Evolutionary conservation across 2,113 vertebrate genomes (phyloP).

Genomic region (Acinonyx jubatus): DNA sequence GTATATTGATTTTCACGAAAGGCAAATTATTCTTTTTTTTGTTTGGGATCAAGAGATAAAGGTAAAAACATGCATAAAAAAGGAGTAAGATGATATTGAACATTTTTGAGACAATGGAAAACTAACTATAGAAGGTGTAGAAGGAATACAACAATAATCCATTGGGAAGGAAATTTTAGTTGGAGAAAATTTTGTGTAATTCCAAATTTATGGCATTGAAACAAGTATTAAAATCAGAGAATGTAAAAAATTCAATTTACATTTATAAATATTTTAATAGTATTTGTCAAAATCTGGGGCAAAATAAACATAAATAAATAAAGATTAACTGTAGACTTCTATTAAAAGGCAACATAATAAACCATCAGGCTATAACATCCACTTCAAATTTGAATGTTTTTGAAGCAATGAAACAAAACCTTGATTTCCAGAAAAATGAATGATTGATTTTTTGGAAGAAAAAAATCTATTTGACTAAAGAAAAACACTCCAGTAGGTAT

Average conservation of each 20-base stretch:
- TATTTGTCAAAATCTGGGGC: not conserved
- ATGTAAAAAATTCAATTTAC: not conserved
- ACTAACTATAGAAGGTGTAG: not conserved
- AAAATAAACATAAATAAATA: not conserved
- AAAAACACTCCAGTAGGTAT: not conserved
- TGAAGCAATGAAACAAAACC: not conserved
- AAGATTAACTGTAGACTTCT: not conserved
- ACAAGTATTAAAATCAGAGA: not conserved
- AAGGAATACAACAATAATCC: not conserved
- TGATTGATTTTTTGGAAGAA: not conserved
- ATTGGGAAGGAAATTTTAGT: not conserved
- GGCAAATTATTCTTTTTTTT: constrained; percentile 3
- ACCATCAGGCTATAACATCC: not conserved
- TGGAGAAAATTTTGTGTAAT: not conserved
- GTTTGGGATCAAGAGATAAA: not conserved
- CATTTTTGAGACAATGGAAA: not conserved
- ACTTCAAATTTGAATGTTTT: not conserved
- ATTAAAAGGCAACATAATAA: not conserved
- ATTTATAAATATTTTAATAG: not conserved
- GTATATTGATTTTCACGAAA: not conserved
- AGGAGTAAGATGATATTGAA: not conserved
- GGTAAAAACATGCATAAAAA: not conserved
- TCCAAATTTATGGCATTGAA: not conserved
- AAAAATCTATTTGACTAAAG: not conserved
- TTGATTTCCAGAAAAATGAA: not conserved